Evolutionary conservation across 2,888 invertebrate genomes (phyloP).

Genomic region (Orchesellides sinensis): DNA sequence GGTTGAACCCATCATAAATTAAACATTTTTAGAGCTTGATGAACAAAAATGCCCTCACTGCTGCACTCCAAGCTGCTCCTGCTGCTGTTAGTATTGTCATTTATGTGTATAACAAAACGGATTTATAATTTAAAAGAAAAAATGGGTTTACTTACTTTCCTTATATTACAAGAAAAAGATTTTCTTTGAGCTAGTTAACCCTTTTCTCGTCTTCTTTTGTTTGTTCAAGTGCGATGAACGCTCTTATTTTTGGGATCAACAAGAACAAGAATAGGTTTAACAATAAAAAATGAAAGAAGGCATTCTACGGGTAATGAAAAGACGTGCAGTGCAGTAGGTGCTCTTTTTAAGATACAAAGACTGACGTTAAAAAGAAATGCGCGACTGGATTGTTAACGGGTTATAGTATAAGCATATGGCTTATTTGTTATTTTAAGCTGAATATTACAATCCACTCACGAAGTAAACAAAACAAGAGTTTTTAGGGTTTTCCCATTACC

Average conservation of each 20-base stretch:
- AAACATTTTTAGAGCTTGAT: constrained; percentile 21
- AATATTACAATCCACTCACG: constrained; percentile 27
- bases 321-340: background rate
- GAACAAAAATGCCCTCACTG: background rate
- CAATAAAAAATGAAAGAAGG: too few species aligned
- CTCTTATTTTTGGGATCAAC: too few species aligned
- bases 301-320: too few species aligned
- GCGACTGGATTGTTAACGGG: constrained; percentile 41
- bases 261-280: too few species aligned
- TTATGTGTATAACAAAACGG: background rate
- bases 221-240: background rate
- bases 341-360: background rate
- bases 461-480: constrained; percentile 23
- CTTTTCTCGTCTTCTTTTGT: background rate
- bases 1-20: constrained; percentile 48
- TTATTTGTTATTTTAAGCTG: constrained; percentile 61
- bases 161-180: background rate
- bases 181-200: background rate
- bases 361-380: constrained; percentile 34
- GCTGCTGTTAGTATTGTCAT: too few species aligned
- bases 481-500: background rate
- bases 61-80: background rate
- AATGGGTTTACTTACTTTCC: constrained; percentile 12
- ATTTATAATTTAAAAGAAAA: constrained; percentile 5
- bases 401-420: constrained; percentile 5